These are phyloP conservation scores for Montipora sp. DNA, from an alignment of 64 coral and sea anemone species.

Conservation along the genomic window DNA sequence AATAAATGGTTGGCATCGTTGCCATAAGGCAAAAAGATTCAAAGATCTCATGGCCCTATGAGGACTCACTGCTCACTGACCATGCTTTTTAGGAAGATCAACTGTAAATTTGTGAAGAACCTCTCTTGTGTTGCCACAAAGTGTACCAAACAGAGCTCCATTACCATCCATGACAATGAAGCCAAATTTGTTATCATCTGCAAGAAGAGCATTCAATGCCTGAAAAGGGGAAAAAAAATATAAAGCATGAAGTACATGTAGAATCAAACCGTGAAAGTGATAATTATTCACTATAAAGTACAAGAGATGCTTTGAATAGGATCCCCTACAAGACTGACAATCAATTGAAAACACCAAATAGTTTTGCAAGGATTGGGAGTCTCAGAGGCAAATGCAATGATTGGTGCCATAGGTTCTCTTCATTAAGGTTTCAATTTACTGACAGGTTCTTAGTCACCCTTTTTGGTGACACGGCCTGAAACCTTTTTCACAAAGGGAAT, in stretches of 20 bases:
- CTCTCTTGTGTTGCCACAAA: constrained; percentile 96
- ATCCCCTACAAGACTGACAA: no score
- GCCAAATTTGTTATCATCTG: constrained; percentile 99
- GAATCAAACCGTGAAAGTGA: not conserved
- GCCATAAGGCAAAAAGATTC: not conserved
- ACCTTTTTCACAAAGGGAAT: no score
- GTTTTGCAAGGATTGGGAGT: no score
- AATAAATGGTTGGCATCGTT: not conserved
- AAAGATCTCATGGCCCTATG: not conserved
- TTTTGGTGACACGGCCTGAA: no score
- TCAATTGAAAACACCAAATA: no score
- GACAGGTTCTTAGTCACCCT: no score
- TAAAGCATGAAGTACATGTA: not conserved
- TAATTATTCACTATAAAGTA: no score
- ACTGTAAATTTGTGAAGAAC: constrained; percentile 99
- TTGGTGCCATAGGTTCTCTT: no score
- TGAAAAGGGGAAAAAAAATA: not conserved
- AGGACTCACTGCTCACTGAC: constrained; percentile 39
- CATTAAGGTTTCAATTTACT: no score
- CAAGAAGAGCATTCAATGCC: constrained; percentile 96
- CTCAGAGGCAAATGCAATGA: no score
- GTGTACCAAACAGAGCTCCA: constrained; percentile 94
- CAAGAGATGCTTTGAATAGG: no score
- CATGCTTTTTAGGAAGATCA: constrained; percentile 98
- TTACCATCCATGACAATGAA: constrained; percentile 99